Evolutionary conservation across 2,888 invertebrate genomes (phyloP).

Genomic region (Tigriopus californicus): DNA sequence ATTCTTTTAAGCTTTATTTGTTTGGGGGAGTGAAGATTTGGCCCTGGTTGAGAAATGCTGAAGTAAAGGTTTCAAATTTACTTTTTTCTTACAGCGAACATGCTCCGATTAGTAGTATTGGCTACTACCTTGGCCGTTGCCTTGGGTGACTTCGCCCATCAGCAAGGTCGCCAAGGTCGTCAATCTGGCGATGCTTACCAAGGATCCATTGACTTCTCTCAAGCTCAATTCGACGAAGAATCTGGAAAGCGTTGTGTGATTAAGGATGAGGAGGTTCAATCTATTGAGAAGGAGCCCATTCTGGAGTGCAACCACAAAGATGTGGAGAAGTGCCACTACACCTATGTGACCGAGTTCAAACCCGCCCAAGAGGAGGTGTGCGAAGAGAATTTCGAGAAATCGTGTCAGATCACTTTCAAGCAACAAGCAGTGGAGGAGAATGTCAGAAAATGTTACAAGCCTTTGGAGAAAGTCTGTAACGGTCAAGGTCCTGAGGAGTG

Average conservation of each 20-base stretch:
- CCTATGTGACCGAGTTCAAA: slow-evolving; percentile 10
- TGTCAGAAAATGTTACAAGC: slow-evolving; percentile 14
- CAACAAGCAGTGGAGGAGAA: slow-evolving; percentile 14
- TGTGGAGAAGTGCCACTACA: slow-evolving; percentile 13
- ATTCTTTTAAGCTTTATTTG: no score
- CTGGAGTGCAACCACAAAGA: slow-evolving; percentile 14
- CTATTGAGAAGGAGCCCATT: slow-evolving; percentile 14
- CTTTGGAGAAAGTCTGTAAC: slow-evolving; percentile 11
- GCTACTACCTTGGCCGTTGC: no score
- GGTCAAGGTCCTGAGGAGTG: slow-evolving; percentile 14
- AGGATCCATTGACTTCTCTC: slow-evolving; percentile 8
- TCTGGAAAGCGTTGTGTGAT: slow-evolving; percentile 11
- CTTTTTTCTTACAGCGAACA: no score
- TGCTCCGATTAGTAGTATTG: no score
- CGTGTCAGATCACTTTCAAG: slow-evolving; percentile 14
- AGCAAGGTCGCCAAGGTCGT: background rate
- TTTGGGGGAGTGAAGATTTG: no score
- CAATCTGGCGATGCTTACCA: background rate
- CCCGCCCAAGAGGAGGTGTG: slow-evolving; percentile 15
- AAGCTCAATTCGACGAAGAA: background rate
- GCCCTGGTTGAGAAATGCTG: no score
- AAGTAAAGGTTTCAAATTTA: no score
- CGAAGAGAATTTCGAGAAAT: slow-evolving; percentile 15
- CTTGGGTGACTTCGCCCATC: no score
- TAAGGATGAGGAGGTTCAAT: slow-evolving; percentile 9